phyloP scores from a whole-genome alignment of 2,113 vertebrate genomes.

The Choloepus hoffmanni region DNA sequence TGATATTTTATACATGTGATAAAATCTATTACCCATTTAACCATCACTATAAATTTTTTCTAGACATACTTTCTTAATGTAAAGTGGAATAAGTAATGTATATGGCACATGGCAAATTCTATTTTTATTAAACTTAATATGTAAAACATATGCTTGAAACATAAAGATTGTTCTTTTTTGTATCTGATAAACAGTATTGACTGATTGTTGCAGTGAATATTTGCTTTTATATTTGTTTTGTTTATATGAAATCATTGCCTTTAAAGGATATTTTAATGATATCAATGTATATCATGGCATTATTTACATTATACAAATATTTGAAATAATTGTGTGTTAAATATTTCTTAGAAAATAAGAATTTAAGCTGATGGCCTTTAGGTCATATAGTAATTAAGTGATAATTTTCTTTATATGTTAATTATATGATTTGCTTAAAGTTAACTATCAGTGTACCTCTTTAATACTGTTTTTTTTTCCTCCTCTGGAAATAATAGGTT shows the following conservation, averaged over 20 bases:
- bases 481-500: slow-evolving; percentile 14
- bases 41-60: slow-evolving; percentile 22
- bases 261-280: slow-evolving; percentile 43
- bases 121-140: slow-evolving; percentile 42
- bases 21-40: slow-evolving; percentile 33
- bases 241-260: slow-evolving; percentile 12
- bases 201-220: not conserved
- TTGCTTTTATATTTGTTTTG: slow-evolving; percentile 47
- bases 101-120: not conserved
- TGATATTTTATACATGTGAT: not conserved
- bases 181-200: not conserved
- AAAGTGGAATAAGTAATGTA: slow-evolving; percentile 31
- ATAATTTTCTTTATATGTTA: slow-evolving; percentile 19
- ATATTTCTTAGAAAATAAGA: slow-evolving; percentile 30
- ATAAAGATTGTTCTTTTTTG: not conserved
- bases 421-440: slow-evolving; percentile 6
- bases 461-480: not conserved
- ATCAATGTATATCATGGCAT: not conserved
- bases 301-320: slow-evolving; percentile 34
- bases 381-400: not conserved
- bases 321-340: not conserved
- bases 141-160: slow-evolving; percentile 35
- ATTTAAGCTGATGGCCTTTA: slow-evolving; percentile 54
- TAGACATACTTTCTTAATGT: not conserved
- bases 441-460: not conserved